These are phyloP conservation scores for Scelioninae gen. 1 DNA, from an alignment of 2,888 invertebrate species.

Conservation along the genomic window DNA sequence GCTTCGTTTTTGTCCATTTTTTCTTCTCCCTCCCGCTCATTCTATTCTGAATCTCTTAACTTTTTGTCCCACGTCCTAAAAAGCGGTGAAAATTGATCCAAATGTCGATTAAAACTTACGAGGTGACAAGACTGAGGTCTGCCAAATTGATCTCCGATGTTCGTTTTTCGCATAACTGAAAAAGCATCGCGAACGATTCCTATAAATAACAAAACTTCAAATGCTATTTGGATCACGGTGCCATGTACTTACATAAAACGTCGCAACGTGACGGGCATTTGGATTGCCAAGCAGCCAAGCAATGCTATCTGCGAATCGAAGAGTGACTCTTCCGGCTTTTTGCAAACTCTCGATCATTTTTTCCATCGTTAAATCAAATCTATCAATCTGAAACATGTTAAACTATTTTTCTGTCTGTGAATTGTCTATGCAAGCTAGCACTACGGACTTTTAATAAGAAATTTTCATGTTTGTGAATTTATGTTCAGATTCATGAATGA, in stretches of 20 bases:
- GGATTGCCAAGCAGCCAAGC: constrained; percentile 69
- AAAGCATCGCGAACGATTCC: constrained; percentile 49
- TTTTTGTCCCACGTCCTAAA: constrained; percentile 42
- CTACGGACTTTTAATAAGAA: no score
- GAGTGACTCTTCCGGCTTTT: constrained; percentile 46
- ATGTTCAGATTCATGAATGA: no score
- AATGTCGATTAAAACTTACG: constrained; percentile 26
- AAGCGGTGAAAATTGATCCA: constrained; percentile 34
- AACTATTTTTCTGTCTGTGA: neutral
- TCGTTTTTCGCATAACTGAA: constrained; percentile 29
- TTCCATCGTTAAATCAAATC: constrained; percentile 26
- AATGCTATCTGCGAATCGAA: constrained; percentile 67
- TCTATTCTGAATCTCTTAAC: constrained; percentile 46
- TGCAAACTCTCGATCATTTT: constrained; percentile 11
- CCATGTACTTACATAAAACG: constrained; percentile 79
- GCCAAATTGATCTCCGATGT: constrained; percentile 49
- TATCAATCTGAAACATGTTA: neutral
- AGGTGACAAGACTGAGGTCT: constrained; percentile 53
- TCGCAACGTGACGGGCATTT: constrained; percentile 81
- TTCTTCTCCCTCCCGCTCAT: constrained; percentile 38
- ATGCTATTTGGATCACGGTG: constrained; percentile 54
- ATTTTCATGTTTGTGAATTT: no score
- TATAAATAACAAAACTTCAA: constrained; percentile 58
- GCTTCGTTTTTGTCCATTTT: constrained; percentile 69
- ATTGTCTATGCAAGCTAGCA: no score